Evolutionary conservation across 2,113 vertebrate species (phyloP), one percentile per base, ranked within the genome.

Genomic region (Sinocyclocheilus anophthalmus): DNA sequence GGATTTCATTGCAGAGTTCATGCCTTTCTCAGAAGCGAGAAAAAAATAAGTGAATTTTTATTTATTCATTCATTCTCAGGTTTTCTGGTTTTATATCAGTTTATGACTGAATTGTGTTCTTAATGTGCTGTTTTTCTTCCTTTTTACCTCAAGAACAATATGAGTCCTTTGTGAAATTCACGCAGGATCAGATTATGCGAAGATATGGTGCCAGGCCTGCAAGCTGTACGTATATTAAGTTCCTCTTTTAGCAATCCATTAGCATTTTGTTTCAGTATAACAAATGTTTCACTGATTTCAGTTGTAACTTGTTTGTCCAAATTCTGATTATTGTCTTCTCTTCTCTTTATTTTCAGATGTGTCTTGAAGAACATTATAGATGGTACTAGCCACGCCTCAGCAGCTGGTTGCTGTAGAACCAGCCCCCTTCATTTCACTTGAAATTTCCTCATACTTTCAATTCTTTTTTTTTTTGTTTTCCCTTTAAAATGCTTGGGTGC

Each of bases 141-240:
- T 48, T 50, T 79, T 42, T 67, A 4, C 26, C 42, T 79, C 81
- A 92, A 97, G 97, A 97, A 95, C 97, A 97, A 94, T 97, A 97
- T 91, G 97, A 97, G 95, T 97, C 97, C 89, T 97, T 97, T 94
- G 97, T 97, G 96, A 97, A 97, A 95, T 97, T 97, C 94, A 97
- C 97, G 94, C 96, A 97, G 94, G 97, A 97, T 93, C 96, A 97
- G 94, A 97, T 97, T 89, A 97, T 97, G 96, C 95, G 96, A 95
- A 95, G 96, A 94, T 97, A 97, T 80, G 97, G 97, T 39, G 95
- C 96, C 90, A 94, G 96, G 90, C 96, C 97, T 89, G 96, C 96
- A 87, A 97, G 96, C 94, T 97, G 96, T 97, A 90, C 94, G 96
- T 95, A 86, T 37, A 76, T 30, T 76, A 72, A 61, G 1, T 61